Evolutionary conservation across 1,140 invertebrate genomes (phyloP).

Genomic region (Zophobas atratus): DNA sequence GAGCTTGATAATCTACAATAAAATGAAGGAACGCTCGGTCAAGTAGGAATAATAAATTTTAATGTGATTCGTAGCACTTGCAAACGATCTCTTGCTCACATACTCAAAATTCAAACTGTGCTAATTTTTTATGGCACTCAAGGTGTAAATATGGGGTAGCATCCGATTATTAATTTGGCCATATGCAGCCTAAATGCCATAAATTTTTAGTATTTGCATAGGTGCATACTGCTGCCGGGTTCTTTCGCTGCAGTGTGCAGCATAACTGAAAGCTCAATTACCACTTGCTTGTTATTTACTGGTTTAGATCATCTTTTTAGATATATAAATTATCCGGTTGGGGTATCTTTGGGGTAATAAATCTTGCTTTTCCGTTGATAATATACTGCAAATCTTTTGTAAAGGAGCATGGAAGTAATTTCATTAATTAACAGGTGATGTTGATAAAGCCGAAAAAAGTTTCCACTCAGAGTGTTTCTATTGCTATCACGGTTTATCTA

Average conservation of each 20-base stretch:
- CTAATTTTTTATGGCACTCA: no score
- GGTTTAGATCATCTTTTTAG: constrained; percentile 5
- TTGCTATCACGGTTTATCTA: neutral
- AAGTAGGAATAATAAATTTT: neutral
- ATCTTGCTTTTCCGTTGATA: neutral
- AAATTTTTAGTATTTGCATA: no score
- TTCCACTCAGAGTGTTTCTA: neutral
- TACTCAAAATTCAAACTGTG: no score
- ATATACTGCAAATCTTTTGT: neutral
- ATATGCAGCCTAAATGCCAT: no score
- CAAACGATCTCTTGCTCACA: no score
- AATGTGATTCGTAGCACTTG: neutral
- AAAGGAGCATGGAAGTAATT: neutral
- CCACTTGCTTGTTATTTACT: constrained; percentile 5
- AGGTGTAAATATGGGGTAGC: no score
- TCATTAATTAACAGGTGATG: constrained; percentile 11
- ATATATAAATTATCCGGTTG: constrained; percentile 17
- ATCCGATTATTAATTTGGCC: no score
- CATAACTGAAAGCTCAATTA: constrained; percentile 12
- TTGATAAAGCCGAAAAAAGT: neutral
- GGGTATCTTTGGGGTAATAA: constrained; percentile 4
- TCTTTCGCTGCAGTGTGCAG: neutral
- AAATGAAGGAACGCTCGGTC: neutral
- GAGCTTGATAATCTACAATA: neutral
- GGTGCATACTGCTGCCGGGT: neutral